phyloP scores from a whole-genome alignment of 2,113 vertebrate genomes.

The Neogale vison region DNA sequence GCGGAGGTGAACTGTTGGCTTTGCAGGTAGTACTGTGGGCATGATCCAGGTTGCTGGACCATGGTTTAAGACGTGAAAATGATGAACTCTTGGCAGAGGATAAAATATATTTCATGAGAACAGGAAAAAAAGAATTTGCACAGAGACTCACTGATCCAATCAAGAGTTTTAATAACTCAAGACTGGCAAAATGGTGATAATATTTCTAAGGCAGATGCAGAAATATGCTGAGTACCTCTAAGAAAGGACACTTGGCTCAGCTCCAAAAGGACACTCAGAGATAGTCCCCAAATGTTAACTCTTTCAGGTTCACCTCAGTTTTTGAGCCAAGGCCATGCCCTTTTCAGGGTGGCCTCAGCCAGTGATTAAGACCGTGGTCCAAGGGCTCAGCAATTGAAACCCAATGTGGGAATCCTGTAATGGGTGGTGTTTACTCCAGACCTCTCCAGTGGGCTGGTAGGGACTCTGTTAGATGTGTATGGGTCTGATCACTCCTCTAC shows the following conservation, averaged over 20 bases:
- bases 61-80: not conserved
- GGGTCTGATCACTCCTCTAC: not conserved
- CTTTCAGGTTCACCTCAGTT: not conserved
- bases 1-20: not conserved
- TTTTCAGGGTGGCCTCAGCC: not conserved
- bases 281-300: not conserved
- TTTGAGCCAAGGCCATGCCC: not conserved
- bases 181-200: not conserved
- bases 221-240: not conserved
- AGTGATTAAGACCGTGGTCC: not conserved
- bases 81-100: not conserved
- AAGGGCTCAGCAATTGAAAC: not conserved
- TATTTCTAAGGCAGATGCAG: not conserved
- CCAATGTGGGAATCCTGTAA: not conserved
- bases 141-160: not conserved
- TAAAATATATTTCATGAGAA: not conserved
- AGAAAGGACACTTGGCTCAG: not conserved
- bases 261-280: not conserved
- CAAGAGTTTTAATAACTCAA: slow-evolving; percentile 29
- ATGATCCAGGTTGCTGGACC: not conserved
- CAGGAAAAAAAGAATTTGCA: not conserved
- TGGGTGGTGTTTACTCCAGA: not conserved
- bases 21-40: not conserved
- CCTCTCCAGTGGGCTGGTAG: not conserved
- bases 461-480: rapidly evolving